These are phyloP conservation scores for Benthosema pterotum DNA, from an alignment of 2,797 vertebrate genomes.

Conservation along the genomic window DNA sequence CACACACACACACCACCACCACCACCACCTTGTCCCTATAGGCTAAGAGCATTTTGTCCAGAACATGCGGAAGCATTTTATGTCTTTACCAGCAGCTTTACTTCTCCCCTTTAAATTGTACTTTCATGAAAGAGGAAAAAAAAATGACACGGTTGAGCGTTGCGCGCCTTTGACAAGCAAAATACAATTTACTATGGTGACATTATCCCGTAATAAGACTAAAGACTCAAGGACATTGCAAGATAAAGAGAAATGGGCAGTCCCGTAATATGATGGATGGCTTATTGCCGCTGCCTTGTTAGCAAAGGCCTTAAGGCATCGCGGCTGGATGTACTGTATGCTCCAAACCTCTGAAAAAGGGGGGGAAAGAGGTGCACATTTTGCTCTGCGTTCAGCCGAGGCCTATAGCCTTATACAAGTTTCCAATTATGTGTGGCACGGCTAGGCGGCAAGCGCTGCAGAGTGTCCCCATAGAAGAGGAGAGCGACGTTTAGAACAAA, in stretches of 20 bases:
- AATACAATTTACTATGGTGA: conserved; percentile 26
- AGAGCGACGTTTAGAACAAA: conserved; percentile 57
- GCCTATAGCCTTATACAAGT: conserved; percentile 40
- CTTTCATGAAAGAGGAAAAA: conserved; percentile 49
- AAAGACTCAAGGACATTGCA: conserved; percentile 24
- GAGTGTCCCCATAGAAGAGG: conserved; percentile 45
- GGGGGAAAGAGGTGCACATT: conserved; percentile 50
- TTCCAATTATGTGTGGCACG: conserved; percentile 52
- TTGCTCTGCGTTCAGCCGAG: conserved; percentile 43
- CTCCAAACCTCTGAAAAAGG: conserved; percentile 41
- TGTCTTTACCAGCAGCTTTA: conserved; percentile 43
- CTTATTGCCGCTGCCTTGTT: conserved; percentile 39
- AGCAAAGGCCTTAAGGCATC: conserved; percentile 28
- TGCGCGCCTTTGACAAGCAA: conserved; percentile 40
- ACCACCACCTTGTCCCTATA: too few species aligned
- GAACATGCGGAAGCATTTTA: conserved; percentile 66
- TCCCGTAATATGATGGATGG: conserved; percentile 28
- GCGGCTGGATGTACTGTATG: conserved; percentile 21
- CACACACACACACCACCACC: too few species aligned
- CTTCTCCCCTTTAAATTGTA: conserved; percentile 43
- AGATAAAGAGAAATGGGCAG: conserved; percentile 33
- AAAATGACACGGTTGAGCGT: conserved; percentile 52
- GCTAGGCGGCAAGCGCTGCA: conserved; percentile 26
- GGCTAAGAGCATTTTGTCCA: conserved; percentile 43
- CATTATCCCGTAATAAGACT: conserved; percentile 37